A percentile compares a stretch with the other conserved stretches of the same genome.
phyloP scores from a whole-genome alignment of 35 echinoderm and acorn worm genomes.

The Strongylocentrotus purpuratus region DNA sequence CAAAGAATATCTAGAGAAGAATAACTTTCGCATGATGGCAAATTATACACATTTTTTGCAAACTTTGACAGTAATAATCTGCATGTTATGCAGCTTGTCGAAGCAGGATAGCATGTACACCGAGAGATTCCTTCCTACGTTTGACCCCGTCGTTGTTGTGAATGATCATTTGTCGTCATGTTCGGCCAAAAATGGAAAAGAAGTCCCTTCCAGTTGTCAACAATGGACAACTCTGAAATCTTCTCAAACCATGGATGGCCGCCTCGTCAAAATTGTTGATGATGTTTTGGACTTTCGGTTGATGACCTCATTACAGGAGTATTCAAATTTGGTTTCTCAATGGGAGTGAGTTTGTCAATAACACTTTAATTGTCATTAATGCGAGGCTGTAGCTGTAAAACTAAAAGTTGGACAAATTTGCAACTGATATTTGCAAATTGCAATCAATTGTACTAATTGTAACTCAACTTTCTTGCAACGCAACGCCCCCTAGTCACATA shows the following conservation, averaged over 20 bases:
- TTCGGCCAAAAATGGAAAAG: not conserved
- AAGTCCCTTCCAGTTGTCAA: not conserved
- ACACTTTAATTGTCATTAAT: too few relatives aligned
- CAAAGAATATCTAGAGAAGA: too few relatives aligned
- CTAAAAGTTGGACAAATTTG: too few relatives aligned
- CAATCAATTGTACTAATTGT: too few relatives aligned
- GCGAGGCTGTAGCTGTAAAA: too few relatives aligned
- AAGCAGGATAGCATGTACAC: not conserved
- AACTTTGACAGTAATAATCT: not conserved
- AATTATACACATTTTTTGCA: not conserved
- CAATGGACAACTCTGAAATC: not conserved
- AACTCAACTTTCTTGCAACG: too few relatives aligned
- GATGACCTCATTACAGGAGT: not conserved
- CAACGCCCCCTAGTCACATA: too few relatives aligned
- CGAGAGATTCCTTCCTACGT: conserved; percentile 29
- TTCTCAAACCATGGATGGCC: conserved; percentile 22
- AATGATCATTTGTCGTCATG: not conserved
- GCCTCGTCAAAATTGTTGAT: conserved; percentile 49
- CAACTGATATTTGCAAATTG: too few relatives aligned
- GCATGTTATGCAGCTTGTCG: not conserved
- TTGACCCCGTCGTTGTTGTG: not conserved
- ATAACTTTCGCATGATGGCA: not conserved
- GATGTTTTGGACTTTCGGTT: conserved; percentile 48
- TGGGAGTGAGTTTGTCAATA: conserved; percentile 54
- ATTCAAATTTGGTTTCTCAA: not conserved